phyloP scores from a whole-genome alignment of 2,888 invertebrate species.

The Serripes groenlandicus region DNA sequence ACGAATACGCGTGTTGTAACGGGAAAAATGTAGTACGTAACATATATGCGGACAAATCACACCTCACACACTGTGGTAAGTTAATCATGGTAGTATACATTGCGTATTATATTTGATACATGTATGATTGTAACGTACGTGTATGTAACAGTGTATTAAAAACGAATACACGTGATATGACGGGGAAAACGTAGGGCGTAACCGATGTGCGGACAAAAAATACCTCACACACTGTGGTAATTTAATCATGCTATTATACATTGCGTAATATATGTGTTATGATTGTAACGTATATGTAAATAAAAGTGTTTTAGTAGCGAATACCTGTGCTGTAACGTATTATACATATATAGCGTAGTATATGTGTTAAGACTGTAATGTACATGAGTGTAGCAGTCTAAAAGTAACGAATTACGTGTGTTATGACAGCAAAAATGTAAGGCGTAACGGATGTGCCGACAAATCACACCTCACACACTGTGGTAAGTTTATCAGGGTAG shows the following conservation, averaged over 20 bases:
- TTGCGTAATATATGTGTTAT: too few species aligned
- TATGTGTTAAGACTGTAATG: too few species aligned
- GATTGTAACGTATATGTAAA: too few species aligned
- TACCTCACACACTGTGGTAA: slow-evolving; percentile 86
- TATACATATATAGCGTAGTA: too few species aligned
- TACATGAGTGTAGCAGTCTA: too few species aligned
- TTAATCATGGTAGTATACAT: too few species aligned
- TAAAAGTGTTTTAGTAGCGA: slow-evolving; percentile 83
- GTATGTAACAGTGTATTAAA: slow-evolving; percentile 85
- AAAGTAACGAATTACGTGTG: slow-evolving; percentile 76
- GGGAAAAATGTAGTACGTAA: slow-evolving; percentile 71
- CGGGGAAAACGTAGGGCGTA: slow-evolving; percentile 70
- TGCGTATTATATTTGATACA: too few species aligned
- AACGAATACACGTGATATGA: slow-evolving; percentile 77
- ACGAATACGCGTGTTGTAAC: slow-evolving; percentile 77
- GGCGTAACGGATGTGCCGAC: slow-evolving; percentile 85
- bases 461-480: slow-evolving; percentile 86
- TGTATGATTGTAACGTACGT: too few species aligned
- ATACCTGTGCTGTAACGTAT: slow-evolving; percentile 80
- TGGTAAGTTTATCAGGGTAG: too few species aligned
- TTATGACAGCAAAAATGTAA: slow-evolving; percentile 74
- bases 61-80: slow-evolving; percentile 86
- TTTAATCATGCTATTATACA: too few species aligned
- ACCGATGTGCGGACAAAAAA: slow-evolving; percentile 86
- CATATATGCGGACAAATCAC: slow-evolving; percentile 86